These are phyloP conservation scores for Hirtodrosophila alboralis DNA, from an alignment of 2,888 invertebrate species.

Conservation along the genomic window DNA sequence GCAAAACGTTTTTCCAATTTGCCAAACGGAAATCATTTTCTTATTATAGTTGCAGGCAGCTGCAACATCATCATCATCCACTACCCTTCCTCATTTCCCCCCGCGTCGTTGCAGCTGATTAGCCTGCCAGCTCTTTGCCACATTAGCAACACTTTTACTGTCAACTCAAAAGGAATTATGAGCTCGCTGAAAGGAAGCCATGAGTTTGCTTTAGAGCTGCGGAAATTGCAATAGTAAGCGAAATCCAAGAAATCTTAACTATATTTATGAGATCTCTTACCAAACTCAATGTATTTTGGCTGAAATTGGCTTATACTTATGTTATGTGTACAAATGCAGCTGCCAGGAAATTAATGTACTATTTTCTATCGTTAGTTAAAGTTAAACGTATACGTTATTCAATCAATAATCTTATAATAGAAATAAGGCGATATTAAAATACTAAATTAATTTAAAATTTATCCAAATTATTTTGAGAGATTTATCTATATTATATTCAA, in stretches of 20 bases:
- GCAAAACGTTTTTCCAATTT: constrained; percentile 80
- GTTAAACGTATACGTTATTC: too few relatives aligned
- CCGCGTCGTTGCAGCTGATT: constrained; percentile 53
- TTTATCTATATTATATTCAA: too few relatives aligned
- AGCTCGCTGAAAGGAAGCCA: constrained; percentile 40
- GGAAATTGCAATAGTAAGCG: constrained; percentile 50
- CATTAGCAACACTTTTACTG: constrained; percentile 71
- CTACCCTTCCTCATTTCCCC: constrained; percentile 1
- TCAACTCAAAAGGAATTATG: constrained; percentile 69
- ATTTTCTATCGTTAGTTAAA: too few relatives aligned
- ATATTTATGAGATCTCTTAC: constrained; percentile 8
- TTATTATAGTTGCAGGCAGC: constrained; percentile 78
- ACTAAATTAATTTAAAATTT: too few relatives aligned
- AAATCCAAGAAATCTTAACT: constrained; percentile 28
- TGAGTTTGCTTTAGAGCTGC: constrained; percentile 41
- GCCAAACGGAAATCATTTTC: constrained; percentile 82
- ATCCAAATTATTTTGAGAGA: too few relatives aligned
- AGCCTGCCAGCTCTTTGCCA: constrained; percentile 59
- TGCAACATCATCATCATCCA: constrained; percentile 43
- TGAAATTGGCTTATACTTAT: not conserved
- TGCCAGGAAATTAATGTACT: constrained; percentile 37
- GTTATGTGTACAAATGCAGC: constrained; percentile 8
- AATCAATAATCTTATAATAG: too few relatives aligned
- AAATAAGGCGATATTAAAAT: too few relatives aligned
- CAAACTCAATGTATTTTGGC: constrained; percentile 11